Conservation (phyloP, 2,797 vertebrate species). For the Pseudotriccus pelzelni region DNA sequence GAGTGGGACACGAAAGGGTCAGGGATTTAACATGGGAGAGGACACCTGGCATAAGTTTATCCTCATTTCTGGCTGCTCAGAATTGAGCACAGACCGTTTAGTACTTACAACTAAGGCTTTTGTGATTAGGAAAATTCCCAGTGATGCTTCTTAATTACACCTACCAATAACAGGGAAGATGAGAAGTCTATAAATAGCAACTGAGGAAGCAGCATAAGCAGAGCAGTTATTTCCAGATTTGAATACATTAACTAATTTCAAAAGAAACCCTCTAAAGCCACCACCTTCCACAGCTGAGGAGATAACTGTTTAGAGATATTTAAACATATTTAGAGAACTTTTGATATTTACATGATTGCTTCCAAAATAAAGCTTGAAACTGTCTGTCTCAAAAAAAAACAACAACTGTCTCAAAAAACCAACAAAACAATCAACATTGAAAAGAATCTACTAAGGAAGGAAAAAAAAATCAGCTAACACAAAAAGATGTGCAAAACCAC, state of each 20-base stretch:
- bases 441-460: not conserved
- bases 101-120: conserved; percentile 18
- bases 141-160: conserved; percentile 45
- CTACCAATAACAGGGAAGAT: not conserved
- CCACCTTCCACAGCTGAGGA: not conserved
- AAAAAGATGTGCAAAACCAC: not conserved
- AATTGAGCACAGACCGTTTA: not conserved
- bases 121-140: conserved; percentile 50
- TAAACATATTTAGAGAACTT: not conserved
- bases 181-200: conserved; percentile 20
- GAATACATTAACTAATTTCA: conserved; percentile 22
- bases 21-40: not conserved
- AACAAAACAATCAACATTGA: not conserved
- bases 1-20: not conserved
- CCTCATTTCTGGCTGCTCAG: not conserved
- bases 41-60: not conserved
- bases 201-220: not conserved
- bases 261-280: not conserved
- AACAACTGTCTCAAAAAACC: too few species aligned
- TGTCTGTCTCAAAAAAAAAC: not conserved
- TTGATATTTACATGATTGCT: not conserved
- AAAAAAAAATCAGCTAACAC: not conserved
- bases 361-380: not conserved
- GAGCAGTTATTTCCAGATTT: conserved; percentile 22
- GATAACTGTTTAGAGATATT: not conserved